Base-by-base conservation (phyloP, 2,797 vertebrate species). In the Bovichtus diacanthus region DNA sequence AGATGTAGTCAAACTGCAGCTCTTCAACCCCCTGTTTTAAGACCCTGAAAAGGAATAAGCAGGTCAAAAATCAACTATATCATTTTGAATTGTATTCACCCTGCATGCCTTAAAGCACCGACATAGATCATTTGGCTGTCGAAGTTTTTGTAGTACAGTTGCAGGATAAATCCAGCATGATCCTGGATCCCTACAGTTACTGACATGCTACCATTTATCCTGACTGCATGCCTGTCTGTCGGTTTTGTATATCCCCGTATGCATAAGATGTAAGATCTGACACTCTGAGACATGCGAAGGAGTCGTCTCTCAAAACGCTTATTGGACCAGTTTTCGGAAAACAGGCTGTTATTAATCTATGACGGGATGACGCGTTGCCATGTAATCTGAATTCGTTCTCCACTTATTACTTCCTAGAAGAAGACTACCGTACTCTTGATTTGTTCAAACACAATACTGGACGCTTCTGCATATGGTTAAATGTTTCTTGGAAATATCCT, bases 311-410 rank as follows among this genome's bases (percentile, higher is more conserved):
- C 23, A 66, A 81, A 83, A 71, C 58, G 78, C 74, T 65, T 84
- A 58, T 78, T 87, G 86, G 84, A 88, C 71, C 64, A 49, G n/a
- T n/a, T 5, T 78, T 80, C 53, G 83, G 85, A 87, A 87, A 86
- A 85, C 29, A 73, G 64, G 47, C 76, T 84, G 83, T 73, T 82
- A 77, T 84, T 85, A 80, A 88, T 90, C 85, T 78, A 23, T 55
- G 83, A 78, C 31, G 29, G 70, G 88, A 69, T 81, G 74, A 83
- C 65, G 46, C 51, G 0, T 63, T 64, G 68, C 56, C 74, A 82
- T 87, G 51, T 70, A 80, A 84, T 76, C 54, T 81, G 77, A 84
- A 89, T 92, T 85, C 90, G 74, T 86, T 85, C 82, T 85, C 75
- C 50, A 64, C 64, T 23, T 58, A 46, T 84, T n/a, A n/a, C n/a